Evolutionary conservation across 2,113 vertebrate species (phyloP), one percentile per base, ranked within the genome.

Genomic region (Euleptes europaea): DNA sequence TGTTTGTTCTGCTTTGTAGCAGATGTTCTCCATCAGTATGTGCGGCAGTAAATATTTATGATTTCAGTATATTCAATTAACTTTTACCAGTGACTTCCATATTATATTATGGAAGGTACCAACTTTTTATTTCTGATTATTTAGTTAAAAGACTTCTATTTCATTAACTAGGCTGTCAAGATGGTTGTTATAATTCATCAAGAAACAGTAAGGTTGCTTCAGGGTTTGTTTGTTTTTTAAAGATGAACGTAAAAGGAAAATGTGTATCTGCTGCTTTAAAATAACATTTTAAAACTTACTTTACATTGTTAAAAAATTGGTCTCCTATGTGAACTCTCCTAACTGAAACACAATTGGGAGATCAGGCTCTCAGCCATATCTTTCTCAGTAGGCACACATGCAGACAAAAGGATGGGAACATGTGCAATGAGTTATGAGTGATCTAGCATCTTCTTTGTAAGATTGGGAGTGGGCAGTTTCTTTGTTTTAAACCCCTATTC

Each of bases 161-260:
- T 54, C 15, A 54, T 14, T 54, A 14, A 54, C 51, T 49, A 12
- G 5, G 47, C 47, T 54, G 51, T 54, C 51, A 54, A 54, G 51
- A 54, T 54, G 51, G 15, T 17, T 3, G 14, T 89, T 87, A 49
- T 88, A 7, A 49, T 21, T 13, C 71, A 35, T 89, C 74, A 87
- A 82, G 14, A 40, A 82, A 73, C 78, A 44, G 35, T 10, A 23
- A 42, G 2, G 4, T 84, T 21, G 65, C 49, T 4, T 87, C 72
- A 3, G 28, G 35, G 70, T 17, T 69, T 42, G n/a, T n/a, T n/a
- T n/a, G n/a, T n/a, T 1, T 17, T 89, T 40, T 38, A 80, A 57
- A 57, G 47, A 49, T 49, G 13, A 49, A 49, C 13, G 47, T 49
- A 49, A 44, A 9, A 38, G 85, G 82, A 14, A 0, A 38, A 38